Percentiles rank a stretch among this genome's conserved stretches.
Evolutionary conservation across 2,888 invertebrate species (phyloP).

Genomic region (Drymonia ruficornis): DNA sequence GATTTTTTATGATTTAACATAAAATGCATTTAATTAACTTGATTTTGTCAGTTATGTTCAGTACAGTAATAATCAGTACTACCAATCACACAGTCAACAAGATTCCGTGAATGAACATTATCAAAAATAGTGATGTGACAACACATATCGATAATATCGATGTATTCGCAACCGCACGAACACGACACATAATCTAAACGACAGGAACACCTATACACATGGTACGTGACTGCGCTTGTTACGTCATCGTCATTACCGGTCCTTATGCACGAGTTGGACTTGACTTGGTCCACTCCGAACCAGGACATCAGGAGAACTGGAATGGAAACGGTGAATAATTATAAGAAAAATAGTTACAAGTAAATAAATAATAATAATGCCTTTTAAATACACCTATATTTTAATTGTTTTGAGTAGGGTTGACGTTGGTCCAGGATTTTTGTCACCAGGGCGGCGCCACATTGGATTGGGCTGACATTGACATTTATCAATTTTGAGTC

Average conservation of each 20-base stretch:
- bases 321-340: constrained; percentile 42
- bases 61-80: neutral
- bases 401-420: too few species aligned
- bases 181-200: constrained; percentile 54
- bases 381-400: too few species aligned
- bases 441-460: too few species aligned
- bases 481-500: too few species aligned
- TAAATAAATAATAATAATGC: too few species aligned
- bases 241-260: constrained; percentile 69
- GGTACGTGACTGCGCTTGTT: constrained; percentile 10
- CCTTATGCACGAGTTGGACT: constrained; percentile 79
- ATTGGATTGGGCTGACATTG: too few species aligned
- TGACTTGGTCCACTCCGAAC: constrained; percentile 81
- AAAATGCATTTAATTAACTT: too few species aligned
- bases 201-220: constrained; percentile 46
- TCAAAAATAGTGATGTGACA: constrained; percentile 29
- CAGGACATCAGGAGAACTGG: constrained; percentile 83
- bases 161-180: constrained; percentile 37
- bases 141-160: constrained; percentile 28
- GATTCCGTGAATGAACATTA: neutral
- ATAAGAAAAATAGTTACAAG: neutral
- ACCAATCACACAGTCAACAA: neutral
- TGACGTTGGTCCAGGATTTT: too few species aligned
- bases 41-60: too few species aligned
- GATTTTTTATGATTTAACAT: too few species aligned